phyloP scores from a whole-genome alignment of 2,113 vertebrate species.

The Corythornis vintsioides region DNA sequence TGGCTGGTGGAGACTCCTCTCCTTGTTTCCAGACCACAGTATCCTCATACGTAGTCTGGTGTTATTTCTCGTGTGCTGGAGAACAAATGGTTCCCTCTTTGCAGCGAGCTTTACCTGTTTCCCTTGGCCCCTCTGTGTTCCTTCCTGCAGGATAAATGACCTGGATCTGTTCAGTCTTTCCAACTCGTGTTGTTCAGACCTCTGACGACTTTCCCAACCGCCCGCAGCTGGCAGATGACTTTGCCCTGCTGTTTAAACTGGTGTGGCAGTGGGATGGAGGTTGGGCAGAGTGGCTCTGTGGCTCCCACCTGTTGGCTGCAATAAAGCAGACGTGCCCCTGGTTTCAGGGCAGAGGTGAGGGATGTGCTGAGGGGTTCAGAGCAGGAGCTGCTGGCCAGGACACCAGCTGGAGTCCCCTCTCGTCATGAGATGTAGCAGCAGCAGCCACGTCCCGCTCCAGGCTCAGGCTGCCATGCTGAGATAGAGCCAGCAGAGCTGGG shows the following conservation, averaged over 20 bases:
- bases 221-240: background rate
- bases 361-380: background rate
- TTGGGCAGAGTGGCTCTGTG: background rate
- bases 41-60: rapidly evolving
- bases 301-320: too few species aligned
- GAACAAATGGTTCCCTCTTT: background rate
- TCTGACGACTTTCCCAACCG: background rate
- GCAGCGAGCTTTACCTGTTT: background rate
- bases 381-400: background rate
- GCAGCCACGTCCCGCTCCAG: background rate
- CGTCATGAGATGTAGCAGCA: background rate
- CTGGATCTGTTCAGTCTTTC: background rate
- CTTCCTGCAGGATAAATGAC: background rate
- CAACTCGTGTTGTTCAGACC: background rate
- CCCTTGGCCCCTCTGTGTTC: background rate
- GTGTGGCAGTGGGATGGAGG: rapidly evolving
- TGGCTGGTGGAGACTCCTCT: background rate
- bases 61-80: background rate
- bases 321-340: background rate
- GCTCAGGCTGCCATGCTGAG: background rate
- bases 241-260: background rate
- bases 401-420: background rate
- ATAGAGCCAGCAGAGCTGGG: background rate
- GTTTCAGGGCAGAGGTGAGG: background rate
- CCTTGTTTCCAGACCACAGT: background rate